Evolutionary conservation across 2,797 vertebrate species (phyloP).

Genomic region (Parambassis ranga): DNA sequence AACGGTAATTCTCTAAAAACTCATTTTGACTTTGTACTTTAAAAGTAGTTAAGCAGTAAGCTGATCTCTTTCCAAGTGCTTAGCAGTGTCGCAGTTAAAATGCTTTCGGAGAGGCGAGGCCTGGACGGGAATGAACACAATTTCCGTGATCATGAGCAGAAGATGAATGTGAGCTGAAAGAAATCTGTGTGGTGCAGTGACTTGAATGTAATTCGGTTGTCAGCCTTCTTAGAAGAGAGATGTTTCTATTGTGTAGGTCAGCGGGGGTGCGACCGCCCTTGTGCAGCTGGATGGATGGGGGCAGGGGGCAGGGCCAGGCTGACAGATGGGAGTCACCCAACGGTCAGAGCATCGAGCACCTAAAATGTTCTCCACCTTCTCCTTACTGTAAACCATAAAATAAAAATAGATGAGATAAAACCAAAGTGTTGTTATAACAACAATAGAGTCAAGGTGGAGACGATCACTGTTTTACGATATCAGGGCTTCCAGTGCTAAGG

Average conservation of each 20-base stretch:
- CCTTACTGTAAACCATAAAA: background rate
- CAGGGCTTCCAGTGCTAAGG: too few relatives aligned
- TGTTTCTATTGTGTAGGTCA: constrained; percentile 8
- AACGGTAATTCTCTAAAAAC: background rate
- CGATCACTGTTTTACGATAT: too few relatives aligned
- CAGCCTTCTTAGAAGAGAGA: background rate
- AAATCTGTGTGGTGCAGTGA: background rate
- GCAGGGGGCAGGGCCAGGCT: constrained; percentile 2
- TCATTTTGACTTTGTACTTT: background rate
- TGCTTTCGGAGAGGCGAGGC: background rate
- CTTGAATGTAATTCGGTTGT: background rate
- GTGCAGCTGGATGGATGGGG: constrained; percentile 2
- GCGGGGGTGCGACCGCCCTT: background rate
- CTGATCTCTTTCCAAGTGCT: background rate
- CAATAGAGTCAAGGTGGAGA: too few relatives aligned
- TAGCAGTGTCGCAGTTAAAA: background rate
- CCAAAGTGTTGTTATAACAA: too few relatives aligned
- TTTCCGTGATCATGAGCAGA: background rate
- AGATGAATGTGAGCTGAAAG: background rate
- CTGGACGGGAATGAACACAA: background rate
- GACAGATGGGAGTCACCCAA: constrained; percentile 43
- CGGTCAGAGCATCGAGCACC: constrained; percentile 2
- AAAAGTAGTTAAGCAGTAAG: constrained; percentile 6
- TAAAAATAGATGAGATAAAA: too few relatives aligned
- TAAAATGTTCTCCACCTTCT: background rate